A percentile compares a stretch with the other conserved stretches of the same genome.
phyloP scores from a whole-genome alignment of 1,140 invertebrate genomes.

The Telenomus remus region DNA sequence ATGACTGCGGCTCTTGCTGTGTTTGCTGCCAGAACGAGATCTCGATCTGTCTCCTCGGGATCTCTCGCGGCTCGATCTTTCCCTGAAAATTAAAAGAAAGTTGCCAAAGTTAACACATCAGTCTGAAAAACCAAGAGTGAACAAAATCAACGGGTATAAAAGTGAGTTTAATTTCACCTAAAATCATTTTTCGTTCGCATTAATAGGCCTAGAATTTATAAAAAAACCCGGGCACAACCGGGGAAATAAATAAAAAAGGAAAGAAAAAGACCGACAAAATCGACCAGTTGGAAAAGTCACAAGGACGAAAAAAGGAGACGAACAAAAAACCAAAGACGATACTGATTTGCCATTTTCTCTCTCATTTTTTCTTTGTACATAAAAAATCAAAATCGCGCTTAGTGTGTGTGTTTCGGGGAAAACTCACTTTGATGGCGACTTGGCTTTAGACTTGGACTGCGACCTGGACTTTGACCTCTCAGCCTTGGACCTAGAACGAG shows the following conservation, averaged over 20 bases:
- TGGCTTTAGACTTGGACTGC: constrained; percentile 77
- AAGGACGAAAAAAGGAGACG: background rate
- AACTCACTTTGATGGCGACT: constrained; percentile 76
- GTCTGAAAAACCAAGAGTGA: too few species aligned
- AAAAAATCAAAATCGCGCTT: constrained; percentile 2
- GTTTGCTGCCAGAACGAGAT: constrained; percentile 74
- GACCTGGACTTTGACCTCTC: constrained; percentile 79
- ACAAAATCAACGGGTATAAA: too few species aligned
- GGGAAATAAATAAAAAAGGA: too few species aligned
- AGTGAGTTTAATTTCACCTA: too few species aligned
- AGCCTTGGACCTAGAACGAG: constrained; percentile 76
- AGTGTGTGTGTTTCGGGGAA: constrained; percentile 41
- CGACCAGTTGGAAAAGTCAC: too few species aligned
- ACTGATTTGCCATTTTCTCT: constrained; percentile 57
- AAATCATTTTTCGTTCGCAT: too few species aligned
- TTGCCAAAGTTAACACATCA: too few species aligned
- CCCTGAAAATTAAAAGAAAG: constrained; percentile 62
- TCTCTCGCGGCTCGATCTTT: constrained; percentile 73
- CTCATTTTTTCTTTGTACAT: constrained; percentile 17
- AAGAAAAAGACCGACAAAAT: too few species aligned
- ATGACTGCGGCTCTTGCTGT: constrained; percentile 76
- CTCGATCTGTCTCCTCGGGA: constrained; percentile 73
- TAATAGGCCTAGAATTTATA: too few species aligned
- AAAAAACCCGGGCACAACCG: too few species aligned
- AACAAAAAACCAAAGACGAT: constrained; percentile 10